Evolutionary conservation across 2,888 invertebrate genomes (phyloP).

Genomic region (Sinohyriopsis cumingii): DNA sequence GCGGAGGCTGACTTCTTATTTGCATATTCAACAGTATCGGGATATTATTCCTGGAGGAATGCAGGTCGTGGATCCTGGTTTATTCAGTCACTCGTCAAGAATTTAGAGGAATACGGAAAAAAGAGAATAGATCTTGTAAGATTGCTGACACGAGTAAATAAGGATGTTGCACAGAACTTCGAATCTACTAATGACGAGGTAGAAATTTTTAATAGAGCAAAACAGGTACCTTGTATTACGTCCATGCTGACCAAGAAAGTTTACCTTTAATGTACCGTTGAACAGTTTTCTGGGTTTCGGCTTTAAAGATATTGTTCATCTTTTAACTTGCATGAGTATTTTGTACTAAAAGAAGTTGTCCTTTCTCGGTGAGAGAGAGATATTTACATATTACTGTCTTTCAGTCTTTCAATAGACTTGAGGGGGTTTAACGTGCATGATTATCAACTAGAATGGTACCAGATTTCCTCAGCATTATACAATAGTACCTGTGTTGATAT

Average conservation of each 20-base stretch:
- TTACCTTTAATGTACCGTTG: conserved; percentile 37
- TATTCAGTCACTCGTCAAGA: conserved; percentile 63
- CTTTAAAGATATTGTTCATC: no score
- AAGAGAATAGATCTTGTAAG: conserved; percentile 50
- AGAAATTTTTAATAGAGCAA: conserved; percentile 53
- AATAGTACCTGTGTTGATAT: no score
- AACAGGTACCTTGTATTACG: conserved; percentile 67
- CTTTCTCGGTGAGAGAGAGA: no score
- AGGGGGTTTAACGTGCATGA: no score
- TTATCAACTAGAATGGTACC: no score
- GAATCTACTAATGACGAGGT: conserved; percentile 57
- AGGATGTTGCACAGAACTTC: conserved; percentile 66
- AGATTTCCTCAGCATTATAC: no score
- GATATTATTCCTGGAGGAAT: conserved; percentile 70
- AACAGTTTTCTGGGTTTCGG: no score
- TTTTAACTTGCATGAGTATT: no score
- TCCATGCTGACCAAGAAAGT: conserved; percentile 68
- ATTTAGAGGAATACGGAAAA: conserved; percentile 54
- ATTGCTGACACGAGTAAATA: conserved; percentile 67
- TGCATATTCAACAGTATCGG: conserved; percentile 69
- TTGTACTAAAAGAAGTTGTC: no score
- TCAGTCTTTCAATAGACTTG: no score
- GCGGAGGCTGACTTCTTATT: conserved; percentile 65
- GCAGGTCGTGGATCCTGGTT: conserved; percentile 70
- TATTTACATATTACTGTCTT: no score